Conservation (phyloP, 2,113 vertebrate species). For the Terrapene triunguis region DNA sequence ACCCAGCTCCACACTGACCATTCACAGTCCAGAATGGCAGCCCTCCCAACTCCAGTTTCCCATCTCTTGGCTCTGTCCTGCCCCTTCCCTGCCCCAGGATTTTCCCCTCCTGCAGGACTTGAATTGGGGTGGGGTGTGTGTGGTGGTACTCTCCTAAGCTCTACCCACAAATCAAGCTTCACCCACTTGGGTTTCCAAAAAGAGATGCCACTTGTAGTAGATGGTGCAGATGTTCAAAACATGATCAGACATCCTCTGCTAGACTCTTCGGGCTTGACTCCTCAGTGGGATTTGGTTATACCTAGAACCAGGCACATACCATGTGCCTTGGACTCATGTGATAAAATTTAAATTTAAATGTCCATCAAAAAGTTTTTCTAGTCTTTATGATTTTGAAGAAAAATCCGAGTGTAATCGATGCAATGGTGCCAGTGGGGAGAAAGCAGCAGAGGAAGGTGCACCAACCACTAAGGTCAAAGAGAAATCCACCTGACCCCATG, state of each 20-base stretch:
- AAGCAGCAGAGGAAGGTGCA: not conserved
- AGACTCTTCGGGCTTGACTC: not conserved
- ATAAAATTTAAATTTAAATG: not conserved
- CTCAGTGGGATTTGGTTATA: not conserved
- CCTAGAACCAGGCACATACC: not conserved
- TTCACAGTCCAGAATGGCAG: not conserved
- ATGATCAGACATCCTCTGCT: not conserved
- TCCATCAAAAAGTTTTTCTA: not conserved
- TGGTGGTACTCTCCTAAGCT: rapidly evolving
- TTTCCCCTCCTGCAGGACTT: not conserved
- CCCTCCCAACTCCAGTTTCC: not conserved
- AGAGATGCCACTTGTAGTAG: not conserved
- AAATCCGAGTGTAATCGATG: not conserved
- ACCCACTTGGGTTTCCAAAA: not conserved
- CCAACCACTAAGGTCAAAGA: not conserved
- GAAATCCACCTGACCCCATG: not conserved
- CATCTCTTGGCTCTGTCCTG: not conserved
- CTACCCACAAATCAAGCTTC: not conserved
- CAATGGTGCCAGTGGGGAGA: rapidly evolving
- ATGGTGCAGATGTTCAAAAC: not conserved
- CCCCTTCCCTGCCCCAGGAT: too few species aligned
- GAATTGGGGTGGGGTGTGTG: not conserved
- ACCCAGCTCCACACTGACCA: too few species aligned
- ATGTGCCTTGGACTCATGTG: not conserved
- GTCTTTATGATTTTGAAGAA: not conserved